phyloP scores from a whole-genome alignment of 30 jellyfish, hydroid and myxozoan species.

The Nemopilema nomurai region DNA sequence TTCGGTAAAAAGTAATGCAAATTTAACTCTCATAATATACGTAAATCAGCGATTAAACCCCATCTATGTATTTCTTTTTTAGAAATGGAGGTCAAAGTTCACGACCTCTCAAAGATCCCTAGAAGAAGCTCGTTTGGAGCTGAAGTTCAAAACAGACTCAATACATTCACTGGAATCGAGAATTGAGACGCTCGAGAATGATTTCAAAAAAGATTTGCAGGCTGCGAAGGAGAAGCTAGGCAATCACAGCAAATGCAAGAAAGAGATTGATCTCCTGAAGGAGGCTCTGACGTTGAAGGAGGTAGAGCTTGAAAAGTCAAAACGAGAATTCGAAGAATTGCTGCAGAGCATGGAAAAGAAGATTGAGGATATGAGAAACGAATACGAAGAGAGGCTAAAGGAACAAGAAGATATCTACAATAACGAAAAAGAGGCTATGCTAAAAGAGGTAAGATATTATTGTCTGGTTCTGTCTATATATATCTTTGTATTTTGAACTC shows the following conservation, averaged over 20 bases:
- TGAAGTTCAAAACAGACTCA: conserved; percentile 30
- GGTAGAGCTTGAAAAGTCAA: conserved; percentile 12
- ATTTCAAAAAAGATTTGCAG: conserved; percentile 38
- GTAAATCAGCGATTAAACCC: background rate
- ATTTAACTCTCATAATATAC: no score
- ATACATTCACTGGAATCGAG: conserved; percentile 29
- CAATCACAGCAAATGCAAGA: conserved; percentile 49
- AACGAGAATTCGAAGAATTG: conserved; percentile 20
- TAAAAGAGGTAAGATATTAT: conserved; percentile 25
- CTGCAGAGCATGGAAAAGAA: conserved; percentile 7
- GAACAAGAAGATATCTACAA: background rate
- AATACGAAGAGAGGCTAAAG: conserved; percentile 15
- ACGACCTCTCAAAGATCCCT: conserved; percentile 41
- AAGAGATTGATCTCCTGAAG: conserved; percentile 40
- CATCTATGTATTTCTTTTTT: background rate
- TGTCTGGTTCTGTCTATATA: no score
- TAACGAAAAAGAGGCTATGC: conserved; percentile 29
- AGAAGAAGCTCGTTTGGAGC: conserved; percentile 55
- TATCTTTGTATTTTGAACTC: background rate
- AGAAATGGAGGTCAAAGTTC: conserved; percentile 68
- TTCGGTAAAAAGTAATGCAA: no score
- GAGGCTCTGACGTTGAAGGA: conserved; percentile 42
- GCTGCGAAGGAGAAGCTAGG: conserved; percentile 50
- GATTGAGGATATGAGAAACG: conserved; percentile 3
- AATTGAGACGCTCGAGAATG: conserved; percentile 28